Conservation (phyloP, 1,140 invertebrate species). For the Melanaphis sacchari region DNA sequence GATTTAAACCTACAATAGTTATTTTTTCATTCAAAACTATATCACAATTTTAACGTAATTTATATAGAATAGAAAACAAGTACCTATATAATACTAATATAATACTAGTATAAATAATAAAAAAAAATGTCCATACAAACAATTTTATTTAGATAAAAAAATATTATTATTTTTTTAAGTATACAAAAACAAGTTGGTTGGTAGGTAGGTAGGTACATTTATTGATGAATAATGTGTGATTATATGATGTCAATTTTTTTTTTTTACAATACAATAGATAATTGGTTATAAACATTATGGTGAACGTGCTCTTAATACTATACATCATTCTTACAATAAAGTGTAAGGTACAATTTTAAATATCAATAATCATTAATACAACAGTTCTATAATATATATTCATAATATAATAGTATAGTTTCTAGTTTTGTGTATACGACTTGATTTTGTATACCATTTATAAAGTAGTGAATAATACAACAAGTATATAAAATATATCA, state of each 20-base stretch:
- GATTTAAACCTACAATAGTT: no score
- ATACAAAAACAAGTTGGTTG: not conserved
- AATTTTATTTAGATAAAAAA: not conserved
- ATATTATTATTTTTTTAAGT: not conserved
- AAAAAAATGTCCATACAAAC: no score
- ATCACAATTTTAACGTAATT: no score
- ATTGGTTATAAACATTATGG: not conserved
- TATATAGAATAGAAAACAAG: no score
- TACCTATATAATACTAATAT: no score
- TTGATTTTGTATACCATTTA: not conserved
- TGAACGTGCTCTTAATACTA: not conserved
- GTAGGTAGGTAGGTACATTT: not conserved
- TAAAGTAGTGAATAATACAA: not conserved
- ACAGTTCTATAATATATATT: not conserved
- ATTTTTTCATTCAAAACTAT: no score
- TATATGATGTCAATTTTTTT: not conserved
- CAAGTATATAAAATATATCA: not conserved
- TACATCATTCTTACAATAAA: not conserved
- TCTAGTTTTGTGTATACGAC: not conserved
- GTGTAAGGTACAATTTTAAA: not conserved
- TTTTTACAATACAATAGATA: not conserved
- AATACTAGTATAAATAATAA: no score
- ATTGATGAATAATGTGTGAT: not conserved
- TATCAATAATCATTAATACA: not conserved
- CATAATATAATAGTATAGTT: not conserved